A percentile compares a stretch with the other conserved stretches of the same genome.
Evolutionary conservation across 2,113 vertebrate genomes (phyloP).

Genomic region (Suncus etruscus): DNA sequence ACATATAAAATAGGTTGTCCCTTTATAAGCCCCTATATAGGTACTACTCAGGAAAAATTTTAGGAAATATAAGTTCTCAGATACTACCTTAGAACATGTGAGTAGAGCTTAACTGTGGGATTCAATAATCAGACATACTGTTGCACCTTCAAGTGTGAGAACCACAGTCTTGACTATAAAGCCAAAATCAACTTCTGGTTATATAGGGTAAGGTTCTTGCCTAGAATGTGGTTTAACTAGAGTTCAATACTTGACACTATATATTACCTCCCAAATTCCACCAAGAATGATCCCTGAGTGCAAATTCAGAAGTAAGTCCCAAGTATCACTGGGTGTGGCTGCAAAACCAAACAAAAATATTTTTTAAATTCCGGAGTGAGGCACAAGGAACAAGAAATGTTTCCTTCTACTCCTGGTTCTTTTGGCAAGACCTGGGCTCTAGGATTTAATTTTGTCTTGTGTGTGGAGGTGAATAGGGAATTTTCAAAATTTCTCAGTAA

Average conservation of each 20-base stretch:
- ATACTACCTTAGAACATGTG: background rate
- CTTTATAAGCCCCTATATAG: background rate
- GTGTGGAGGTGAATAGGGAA: too few relatives aligned
- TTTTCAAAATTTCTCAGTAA: too few relatives aligned
- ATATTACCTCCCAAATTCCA: too few relatives aligned
- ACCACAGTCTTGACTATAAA: background rate
- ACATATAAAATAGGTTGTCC: too few relatives aligned
- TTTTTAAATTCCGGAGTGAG: background rate
- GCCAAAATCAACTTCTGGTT: background rate
- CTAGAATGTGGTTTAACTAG: too few relatives aligned
- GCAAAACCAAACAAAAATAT: background rate
- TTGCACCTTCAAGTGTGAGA: background rate
- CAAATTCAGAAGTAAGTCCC: too few relatives aligned
- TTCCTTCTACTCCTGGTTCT: background rate
- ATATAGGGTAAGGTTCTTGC: too few relatives aligned
- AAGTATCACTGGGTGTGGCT: too few relatives aligned
- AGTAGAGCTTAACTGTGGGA: background rate
- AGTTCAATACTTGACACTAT: too few relatives aligned
- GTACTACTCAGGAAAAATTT: background rate
- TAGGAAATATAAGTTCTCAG: constrained; percentile 11
- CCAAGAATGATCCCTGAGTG: background rate
- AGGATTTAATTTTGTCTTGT: too few relatives aligned
- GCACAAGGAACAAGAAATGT: background rate
- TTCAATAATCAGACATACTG: background rate
- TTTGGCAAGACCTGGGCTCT: background rate